Percentiles rank a stretch among this genome's conserved stretches.
Conservation (phyloP, 2,113 vertebrate genomes). For the Pionites leucogaster region DNA sequence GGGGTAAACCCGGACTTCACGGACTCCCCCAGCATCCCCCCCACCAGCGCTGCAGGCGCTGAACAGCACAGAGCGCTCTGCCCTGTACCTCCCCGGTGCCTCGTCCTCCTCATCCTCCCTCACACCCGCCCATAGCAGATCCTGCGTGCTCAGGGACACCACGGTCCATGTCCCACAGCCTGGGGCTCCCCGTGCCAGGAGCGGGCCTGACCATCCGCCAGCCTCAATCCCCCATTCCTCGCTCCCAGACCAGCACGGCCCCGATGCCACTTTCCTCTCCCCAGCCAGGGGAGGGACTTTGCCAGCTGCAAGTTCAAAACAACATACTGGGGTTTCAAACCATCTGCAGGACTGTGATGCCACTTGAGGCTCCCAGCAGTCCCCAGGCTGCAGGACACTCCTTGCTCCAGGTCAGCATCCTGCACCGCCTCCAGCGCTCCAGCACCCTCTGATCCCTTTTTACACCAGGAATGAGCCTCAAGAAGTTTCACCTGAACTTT, state of each 20-base stretch:
- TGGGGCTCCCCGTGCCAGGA: not conserved
- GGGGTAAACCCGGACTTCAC: rapidly evolving
- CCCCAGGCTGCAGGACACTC: rapidly evolving
- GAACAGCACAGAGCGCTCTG: not conserved
- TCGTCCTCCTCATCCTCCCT: not conserved
- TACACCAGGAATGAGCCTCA: not conserved
- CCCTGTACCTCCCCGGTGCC: not conserved
- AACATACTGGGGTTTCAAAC: not conserved
- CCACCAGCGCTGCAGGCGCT: rapidly evolving
- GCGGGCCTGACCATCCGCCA: not conserved
- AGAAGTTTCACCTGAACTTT: rapidly evolving
- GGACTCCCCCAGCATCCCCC: not conserved
- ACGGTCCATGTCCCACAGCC: not conserved
- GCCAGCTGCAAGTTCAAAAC: not conserved
- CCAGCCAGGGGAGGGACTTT: not conserved
- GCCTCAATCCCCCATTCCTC: not conserved
- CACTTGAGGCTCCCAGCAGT: no score
- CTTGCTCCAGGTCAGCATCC: not conserved
- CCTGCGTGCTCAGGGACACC: not conserved
- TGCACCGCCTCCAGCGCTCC: not conserved
- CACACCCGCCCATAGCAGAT: not conserved
- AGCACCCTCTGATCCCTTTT: rapidly evolving
- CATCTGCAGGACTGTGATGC: not conserved
- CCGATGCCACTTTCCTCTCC: not conserved
- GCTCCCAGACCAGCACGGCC: not conserved